Percentiles rank a stretch among this genome's conserved stretches.
Evolutionary conservation across 2,113 vertebrate species (phyloP).

Genomic region (Callaeas wilsoni): DNA sequence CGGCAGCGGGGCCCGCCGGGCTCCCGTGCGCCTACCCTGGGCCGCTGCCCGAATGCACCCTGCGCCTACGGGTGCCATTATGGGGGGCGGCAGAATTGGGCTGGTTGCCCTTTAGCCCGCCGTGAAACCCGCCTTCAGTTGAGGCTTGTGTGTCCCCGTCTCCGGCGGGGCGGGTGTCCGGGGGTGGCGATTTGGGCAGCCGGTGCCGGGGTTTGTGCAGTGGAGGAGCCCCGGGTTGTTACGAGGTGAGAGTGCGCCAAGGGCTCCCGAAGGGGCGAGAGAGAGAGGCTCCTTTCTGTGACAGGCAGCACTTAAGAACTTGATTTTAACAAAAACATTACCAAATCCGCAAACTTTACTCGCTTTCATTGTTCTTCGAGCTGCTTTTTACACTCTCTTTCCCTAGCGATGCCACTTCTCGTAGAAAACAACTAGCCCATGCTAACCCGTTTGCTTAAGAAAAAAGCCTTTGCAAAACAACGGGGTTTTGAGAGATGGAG

Average conservation of each 20-base stretch:
- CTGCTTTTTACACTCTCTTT: neutral
- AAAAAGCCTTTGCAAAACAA: neutral
- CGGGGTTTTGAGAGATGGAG: neutral
- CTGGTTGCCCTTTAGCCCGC: neutral
- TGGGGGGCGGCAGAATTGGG: neutral
- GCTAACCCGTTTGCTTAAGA: neutral
- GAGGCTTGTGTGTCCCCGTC: neutral
- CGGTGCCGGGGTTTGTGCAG: neutral
- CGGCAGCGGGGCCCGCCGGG: neutral
- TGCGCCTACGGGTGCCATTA: neutral
- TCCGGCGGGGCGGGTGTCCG: neutral
- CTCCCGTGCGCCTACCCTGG: neutral
- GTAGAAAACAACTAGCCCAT: neutral
- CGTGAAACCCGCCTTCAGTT: neutral
- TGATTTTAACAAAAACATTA: neutral
- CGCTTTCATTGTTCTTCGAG: neutral
- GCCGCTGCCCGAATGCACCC: neutral
- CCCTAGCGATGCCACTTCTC: neutral
- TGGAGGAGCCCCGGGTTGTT: neutral
- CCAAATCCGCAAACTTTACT: neutral
- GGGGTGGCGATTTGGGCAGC: neutral
- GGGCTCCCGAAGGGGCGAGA: neutral
- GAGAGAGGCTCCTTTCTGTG: neutral
- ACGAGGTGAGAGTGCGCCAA: neutral
- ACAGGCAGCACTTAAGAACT: neutral